Percentiles rank a stretch among this genome's conserved stretches.
phyloP scores from a whole-genome alignment of 2,113 vertebrate genomes.

The Cochlearius cochlearius region DNA sequence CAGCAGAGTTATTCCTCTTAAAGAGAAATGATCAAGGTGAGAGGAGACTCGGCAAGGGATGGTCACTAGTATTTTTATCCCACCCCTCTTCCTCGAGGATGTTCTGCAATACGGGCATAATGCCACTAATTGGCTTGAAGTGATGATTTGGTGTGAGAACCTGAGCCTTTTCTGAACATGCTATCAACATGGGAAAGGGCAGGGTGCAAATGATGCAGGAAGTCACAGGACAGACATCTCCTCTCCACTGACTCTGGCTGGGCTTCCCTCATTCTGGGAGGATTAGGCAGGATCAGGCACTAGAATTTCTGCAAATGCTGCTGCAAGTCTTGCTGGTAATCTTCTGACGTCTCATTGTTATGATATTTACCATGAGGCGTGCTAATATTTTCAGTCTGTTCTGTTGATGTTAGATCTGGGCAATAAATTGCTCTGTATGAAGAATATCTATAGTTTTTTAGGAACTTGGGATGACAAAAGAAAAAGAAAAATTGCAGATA shows the following conservation, averaged over 20 bases:
- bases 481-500: background rate
- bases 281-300: background rate
- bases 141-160: background rate
- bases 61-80: background rate
- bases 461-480: background rate
- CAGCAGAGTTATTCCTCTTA: background rate
- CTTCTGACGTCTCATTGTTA: background rate
- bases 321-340: background rate
- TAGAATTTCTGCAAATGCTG: background rate
- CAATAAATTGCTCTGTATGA: background rate
- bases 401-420: background rate
- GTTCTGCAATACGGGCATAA: background rate
- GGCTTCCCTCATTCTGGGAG: background rate
- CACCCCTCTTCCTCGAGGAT: background rate
- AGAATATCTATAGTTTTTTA: background rate
- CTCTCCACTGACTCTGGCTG: background rate
- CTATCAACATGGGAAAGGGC: background rate
- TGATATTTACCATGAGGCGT: background rate
- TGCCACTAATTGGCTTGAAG: background rate
- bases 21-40: background rate
- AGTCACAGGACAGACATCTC: background rate
- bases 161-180: background rate
- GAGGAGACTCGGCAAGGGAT: background rate
- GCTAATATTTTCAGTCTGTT: background rate
- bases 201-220: background rate